A percentile compares a stretch with the other conserved stretches of the same genome.
Conservation (phyloP, 2,888 invertebrate genomes). For the Taphrorychus bicolor region DNA sequence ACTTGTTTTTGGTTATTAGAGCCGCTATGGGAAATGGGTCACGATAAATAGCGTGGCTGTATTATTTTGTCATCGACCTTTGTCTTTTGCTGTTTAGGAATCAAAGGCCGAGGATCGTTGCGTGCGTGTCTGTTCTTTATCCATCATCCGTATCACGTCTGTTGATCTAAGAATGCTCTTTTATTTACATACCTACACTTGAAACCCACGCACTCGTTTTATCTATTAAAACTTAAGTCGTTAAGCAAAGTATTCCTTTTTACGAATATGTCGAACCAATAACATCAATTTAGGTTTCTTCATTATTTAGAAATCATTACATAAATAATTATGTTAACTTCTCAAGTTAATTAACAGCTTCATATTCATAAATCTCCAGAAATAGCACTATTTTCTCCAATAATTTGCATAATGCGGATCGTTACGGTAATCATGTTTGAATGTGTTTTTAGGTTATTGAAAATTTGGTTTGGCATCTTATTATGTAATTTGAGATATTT, state of each 20-base stretch:
- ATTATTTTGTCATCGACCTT: too few species aligned
- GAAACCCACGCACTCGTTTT: slow-evolving; percentile 23
- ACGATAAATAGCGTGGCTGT: neutral
- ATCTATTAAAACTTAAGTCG: neutral
- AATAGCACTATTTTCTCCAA: neutral
- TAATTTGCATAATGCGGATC: neutral
- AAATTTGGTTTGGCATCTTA: too few species aligned
- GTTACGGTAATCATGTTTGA: too few species aligned
- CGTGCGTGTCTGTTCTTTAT: slow-evolving; percentile 28
- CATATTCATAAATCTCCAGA: neutral
- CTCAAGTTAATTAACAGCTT: neutral
- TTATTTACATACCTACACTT: slow-evolving; percentile 14
- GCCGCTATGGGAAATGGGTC: neutral
- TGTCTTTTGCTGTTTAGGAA: too few species aligned
- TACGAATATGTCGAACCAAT: too few species aligned
- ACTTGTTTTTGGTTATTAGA: too few species aligned
- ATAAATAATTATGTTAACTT: neutral
- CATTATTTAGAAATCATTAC: neutral
- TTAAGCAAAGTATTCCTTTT: neutral
- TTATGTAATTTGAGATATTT: too few species aligned
- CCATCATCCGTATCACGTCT: slow-evolving; percentile 31
- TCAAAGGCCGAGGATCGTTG: neutral
- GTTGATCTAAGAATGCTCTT: slow-evolving; percentile 24
- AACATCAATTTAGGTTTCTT: too few species aligned
- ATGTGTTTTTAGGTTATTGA: too few species aligned